phyloP scores from a whole-genome alignment of 2,113 vertebrate genomes.

The Notechis scutatus region DNA sequence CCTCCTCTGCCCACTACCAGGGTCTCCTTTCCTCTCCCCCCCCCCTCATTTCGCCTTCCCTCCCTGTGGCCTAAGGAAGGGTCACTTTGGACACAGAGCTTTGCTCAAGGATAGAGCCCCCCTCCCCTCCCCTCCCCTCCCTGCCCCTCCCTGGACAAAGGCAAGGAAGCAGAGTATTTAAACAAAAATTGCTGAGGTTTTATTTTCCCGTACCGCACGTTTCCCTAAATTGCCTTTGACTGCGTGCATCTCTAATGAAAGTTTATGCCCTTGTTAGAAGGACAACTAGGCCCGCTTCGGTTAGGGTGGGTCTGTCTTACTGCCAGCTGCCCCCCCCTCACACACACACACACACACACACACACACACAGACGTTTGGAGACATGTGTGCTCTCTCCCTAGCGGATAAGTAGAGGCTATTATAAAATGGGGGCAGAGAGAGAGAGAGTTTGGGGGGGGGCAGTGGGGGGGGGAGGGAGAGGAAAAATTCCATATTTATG shows the following conservation, averaged over 20 bases:
- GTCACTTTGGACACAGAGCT: constrained; percentile 61
- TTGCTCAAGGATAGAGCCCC: constrained; percentile 58
- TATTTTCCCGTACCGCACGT: constrained; percentile 90
- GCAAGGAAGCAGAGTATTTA: constrained; percentile 58
- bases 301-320: constrained; percentile 90
- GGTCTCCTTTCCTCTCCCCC: no score
- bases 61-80: neutral
- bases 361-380: neutral
- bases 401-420: constrained; percentile 86
- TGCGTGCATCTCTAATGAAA: constrained; percentile 99
- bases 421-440: constrained; percentile 36
- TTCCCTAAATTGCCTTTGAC: constrained; percentile 99
- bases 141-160: constrained; percentile 43
- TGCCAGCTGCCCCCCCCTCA: constrained; percentile 66
- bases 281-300: constrained; percentile 95
- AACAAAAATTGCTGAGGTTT: constrained; percentile 91
- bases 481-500: constrained; percentile 98
- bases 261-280: constrained; percentile 99
- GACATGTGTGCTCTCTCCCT: constrained; percentile 61
- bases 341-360: constrained; percentile 13
- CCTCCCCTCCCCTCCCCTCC: fast-evolving
- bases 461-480: constrained; percentile 30
- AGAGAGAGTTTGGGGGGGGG: constrained; percentile 33
- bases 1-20: neutral
- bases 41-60: neutral